phyloP scores from a whole-genome alignment of 1,140 invertebrate genomes.

The Halictus rubicundus region DNA sequence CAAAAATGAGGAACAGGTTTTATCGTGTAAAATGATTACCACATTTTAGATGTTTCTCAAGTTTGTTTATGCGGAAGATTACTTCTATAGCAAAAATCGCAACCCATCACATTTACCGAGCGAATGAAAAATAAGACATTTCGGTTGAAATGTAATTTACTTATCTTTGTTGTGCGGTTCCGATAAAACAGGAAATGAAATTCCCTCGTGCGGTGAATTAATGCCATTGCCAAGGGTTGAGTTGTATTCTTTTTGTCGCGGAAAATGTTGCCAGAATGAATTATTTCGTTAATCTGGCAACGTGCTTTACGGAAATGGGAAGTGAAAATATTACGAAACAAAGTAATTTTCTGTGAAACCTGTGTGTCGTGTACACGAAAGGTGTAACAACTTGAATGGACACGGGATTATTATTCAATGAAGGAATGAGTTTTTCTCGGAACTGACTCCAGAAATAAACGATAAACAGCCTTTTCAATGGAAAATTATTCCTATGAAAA shows the following conservation, averaged over 20 bases:
- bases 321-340: not conserved
- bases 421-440: too few relatives aligned
- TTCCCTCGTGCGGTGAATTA: slow-evolving; percentile 21
- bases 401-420: too few relatives aligned
- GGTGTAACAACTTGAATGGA: too few relatives aligned
- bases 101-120: not conserved
- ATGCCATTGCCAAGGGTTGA: not conserved
- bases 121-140: not conserved
- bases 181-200: slow-evolving; percentile 24
- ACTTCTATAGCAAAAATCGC: slow-evolving; percentile 10
- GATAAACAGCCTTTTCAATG: too few relatives aligned
- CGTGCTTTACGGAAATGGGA: not conserved
- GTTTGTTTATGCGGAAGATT: not conserved
- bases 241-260: slow-evolving; percentile 4
- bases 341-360: not conserved
- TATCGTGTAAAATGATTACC: too few relatives aligned
- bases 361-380: too few relatives aligned
- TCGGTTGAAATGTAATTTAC: slow-evolving; percentile 9
- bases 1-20: too few relatives aligned
- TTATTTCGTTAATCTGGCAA: not conserved
- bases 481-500: too few relatives aligned
- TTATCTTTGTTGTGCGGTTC: not conserved
- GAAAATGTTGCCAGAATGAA: not conserved
- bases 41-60: not conserved
- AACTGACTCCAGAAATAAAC: too few relatives aligned